phyloP scores from a whole-genome alignment of 2,113 vertebrate genomes.

The Dasyurus viverrinus region DNA sequence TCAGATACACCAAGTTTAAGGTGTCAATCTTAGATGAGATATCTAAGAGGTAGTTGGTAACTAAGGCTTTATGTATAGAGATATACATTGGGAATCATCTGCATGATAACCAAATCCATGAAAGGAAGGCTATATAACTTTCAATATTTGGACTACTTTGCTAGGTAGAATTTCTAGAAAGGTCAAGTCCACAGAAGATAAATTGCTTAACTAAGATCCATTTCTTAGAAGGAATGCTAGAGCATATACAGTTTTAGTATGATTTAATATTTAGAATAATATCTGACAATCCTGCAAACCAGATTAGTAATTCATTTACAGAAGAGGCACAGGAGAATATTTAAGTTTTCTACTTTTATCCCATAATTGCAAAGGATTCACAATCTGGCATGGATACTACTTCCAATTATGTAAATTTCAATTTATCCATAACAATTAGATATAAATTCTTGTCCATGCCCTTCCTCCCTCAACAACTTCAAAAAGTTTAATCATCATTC shows the following conservation, averaged over 20 bases:
- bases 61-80: no score
- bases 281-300: constrained; percentile 4
- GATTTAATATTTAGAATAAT: constrained; percentile 29
- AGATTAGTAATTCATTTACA: not conserved
- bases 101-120: not conserved
- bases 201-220: not conserved
- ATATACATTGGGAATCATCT: no score
- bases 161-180: constrained; percentile 15
- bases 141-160: constrained; percentile 5
- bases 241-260: constrained; percentile 12
- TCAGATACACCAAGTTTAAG: not conserved
- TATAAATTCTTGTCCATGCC: not conserved
- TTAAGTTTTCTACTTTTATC: not conserved
- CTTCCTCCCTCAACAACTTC: not conserved
- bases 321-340: not conserved
- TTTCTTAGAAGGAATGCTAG: constrained; percentile 16
- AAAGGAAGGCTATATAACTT: not conserved
- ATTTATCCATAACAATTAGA: not conserved
- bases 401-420: not conserved
- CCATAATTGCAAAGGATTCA: not conserved
- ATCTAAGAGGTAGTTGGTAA: not conserved
- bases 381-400: not conserved
- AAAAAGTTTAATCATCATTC: not conserved
- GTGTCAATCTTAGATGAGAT: not conserved
- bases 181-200: not conserved